phyloP scores from a whole-genome alignment of 2,797 vertebrate species.

The Apodemus agrarius region DNA sequence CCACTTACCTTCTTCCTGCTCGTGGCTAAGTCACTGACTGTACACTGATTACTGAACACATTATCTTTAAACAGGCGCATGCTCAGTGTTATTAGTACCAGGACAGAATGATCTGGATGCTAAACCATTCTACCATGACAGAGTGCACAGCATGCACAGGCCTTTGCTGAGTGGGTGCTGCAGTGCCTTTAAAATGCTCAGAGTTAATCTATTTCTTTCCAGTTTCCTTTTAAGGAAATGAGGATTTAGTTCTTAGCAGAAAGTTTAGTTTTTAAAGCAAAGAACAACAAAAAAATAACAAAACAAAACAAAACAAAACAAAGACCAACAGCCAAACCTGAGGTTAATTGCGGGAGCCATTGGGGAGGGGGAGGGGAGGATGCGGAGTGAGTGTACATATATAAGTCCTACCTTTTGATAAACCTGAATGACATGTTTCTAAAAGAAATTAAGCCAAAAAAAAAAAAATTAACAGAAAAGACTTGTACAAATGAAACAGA shows the following conservation, averaged over 20 bases:
- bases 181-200: conserved; percentile 81
- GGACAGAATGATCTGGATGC: conserved; percentile 87
- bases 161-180: conserved; percentile 83
- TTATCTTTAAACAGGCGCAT: conserved; percentile 88
- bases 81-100: conserved; percentile 91
- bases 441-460: conserved; percentile 94
- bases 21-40: conserved; percentile 73
- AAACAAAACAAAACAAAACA: conserved; percentile 61
- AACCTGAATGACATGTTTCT: conserved; percentile 99
- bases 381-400: conserved; percentile 82
- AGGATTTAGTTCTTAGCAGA: conserved; percentile 90
- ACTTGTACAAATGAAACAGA: conserved; percentile 83
- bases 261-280: conserved; percentile 89
- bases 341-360: conserved; percentile 89
- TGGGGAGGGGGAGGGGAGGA: conserved; percentile 72
- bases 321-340: conserved; percentile 90
- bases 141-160: conserved; percentile 88
- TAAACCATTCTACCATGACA: conserved; percentile 84
- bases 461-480: conserved; percentile 89
- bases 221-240: conserved; percentile 83
- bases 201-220: conserved; percentile 86
- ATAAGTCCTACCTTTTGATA: conserved; percentile 99
- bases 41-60: conserved; percentile 81
- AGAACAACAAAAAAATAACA: not conserved
- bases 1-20: conserved; percentile 85